phyloP scores from a whole-genome alignment of 2,797 vertebrate genomes.

The Acanthurus tractus region DNA sequence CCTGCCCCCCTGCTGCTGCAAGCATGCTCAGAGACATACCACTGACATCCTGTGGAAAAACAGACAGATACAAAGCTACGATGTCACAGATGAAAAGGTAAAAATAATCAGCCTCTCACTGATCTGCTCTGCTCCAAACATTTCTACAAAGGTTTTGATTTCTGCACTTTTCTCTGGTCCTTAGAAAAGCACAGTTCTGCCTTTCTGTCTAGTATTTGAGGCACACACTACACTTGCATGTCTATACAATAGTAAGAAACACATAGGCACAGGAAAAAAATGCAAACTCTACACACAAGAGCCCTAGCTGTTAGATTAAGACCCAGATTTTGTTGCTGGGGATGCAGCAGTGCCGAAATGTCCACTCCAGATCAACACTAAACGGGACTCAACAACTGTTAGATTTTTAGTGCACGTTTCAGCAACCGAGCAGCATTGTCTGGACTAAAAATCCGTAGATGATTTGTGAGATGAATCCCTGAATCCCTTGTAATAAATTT shows the following conservation, averaged over 20 bases:
- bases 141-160: background rate
- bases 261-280: too few species aligned
- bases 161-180: background rate
- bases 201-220: too few species aligned
- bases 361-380: background rate
- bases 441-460: too few species aligned
- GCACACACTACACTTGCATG: background rate
- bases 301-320: too few species aligned
- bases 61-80: background rate
- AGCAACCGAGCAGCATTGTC: background rate
- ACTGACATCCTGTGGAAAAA: constrained; percentile 89
- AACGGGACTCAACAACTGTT: too few species aligned
- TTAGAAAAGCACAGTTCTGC: background rate
- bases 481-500: background rate
- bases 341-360: too few species aligned
- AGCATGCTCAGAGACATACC: constrained; percentile 98
- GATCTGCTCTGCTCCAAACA: background rate
- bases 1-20: constrained; percentile 95
- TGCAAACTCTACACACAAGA: too few species aligned
- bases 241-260: too few species aligned
- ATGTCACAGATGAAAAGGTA: background rate
- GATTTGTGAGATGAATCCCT: too few species aligned
- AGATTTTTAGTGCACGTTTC: background rate
- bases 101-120: background rate
- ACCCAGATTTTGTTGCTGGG: too few species aligned